phyloP scores from a whole-genome alignment of 2,888 invertebrate species.

The Liposcelis brunnea region DNA sequence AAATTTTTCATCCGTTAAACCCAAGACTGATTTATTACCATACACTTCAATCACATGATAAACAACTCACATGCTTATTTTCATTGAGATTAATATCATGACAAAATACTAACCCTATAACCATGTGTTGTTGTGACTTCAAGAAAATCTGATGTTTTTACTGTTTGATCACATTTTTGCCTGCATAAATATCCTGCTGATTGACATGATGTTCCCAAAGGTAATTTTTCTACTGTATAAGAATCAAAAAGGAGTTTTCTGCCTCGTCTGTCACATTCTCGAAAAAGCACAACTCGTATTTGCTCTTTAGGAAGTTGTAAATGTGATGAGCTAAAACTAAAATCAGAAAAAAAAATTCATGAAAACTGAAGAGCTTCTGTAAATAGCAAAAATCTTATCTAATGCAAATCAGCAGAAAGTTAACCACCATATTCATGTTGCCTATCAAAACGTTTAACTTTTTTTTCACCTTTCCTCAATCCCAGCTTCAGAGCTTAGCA shows the following conservation, averaged over 20 bases:
- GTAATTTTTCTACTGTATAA: slow-evolving; percentile 42
- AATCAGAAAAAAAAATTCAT: slow-evolving; percentile 17
- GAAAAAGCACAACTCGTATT: slow-evolving; percentile 65
- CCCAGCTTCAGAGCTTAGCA: too few relatives aligned
- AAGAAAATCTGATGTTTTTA: slow-evolving; percentile 12
- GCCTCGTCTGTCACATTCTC: slow-evolving; percentile 71
- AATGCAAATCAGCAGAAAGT: too few relatives aligned
- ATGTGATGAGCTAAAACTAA: slow-evolving; percentile 36
- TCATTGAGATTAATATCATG: too few relatives aligned
- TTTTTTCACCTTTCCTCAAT: too few relatives aligned
- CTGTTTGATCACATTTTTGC: slow-evolving; percentile 22
- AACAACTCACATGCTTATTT: slow-evolving; percentile 12
- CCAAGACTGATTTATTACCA: too few relatives aligned
- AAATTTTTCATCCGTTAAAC: too few relatives aligned
- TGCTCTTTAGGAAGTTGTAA: slow-evolving; percentile 43
- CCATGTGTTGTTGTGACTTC: slow-evolving; percentile 35
- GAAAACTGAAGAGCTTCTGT: too few relatives aligned
- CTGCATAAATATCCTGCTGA: slow-evolving; percentile 24
- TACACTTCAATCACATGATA: too few relatives aligned
- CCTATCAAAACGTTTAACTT: too few relatives aligned
- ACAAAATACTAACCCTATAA: slow-evolving; percentile 38
- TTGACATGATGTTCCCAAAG: slow-evolving; percentile 21
- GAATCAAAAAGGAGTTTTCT: slow-evolving; percentile 73
- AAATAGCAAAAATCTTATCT: not conserved
- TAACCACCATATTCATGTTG: too few relatives aligned